Conservation (phyloP, 2,113 vertebrate species). For the Corythornis madagascariensis region DNA sequence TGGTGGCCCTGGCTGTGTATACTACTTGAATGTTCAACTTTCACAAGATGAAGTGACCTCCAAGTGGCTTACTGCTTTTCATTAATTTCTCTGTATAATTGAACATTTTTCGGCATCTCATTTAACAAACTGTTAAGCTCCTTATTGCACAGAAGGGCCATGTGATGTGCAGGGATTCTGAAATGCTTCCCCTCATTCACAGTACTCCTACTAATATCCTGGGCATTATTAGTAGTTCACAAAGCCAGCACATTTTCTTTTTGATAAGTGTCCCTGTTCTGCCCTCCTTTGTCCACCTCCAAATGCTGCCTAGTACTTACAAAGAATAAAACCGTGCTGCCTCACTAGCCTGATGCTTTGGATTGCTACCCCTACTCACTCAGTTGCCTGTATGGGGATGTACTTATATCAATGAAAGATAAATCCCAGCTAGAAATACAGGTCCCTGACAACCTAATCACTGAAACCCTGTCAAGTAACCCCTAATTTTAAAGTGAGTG, state of each 20-base stretch:
- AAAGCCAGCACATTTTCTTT: constrained; percentile 55
- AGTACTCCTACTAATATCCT: constrained; percentile 12
- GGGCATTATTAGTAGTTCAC: constrained; percentile 39
- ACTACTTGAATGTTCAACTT: neutral
- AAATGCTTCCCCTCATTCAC: constrained; percentile 45
- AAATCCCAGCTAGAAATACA: constrained; percentile 75
- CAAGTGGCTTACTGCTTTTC: constrained; percentile 55
- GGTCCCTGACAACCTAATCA: constrained; percentile 77
- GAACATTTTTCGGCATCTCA: constrained; percentile 53
- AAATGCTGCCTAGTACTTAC: constrained; percentile 36
- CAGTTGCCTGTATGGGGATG: constrained; percentile 41
- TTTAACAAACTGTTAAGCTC: constrained; percentile 67
- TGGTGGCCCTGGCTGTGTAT: neutral
- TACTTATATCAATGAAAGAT: constrained; percentile 71
- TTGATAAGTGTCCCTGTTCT: constrained; percentile 47
- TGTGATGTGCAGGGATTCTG: constrained; percentile 31
- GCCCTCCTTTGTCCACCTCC: constrained; percentile 51
- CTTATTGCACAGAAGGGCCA: constrained; percentile 61
- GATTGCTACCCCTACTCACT: constrained; percentile 28
- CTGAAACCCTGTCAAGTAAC: constrained; percentile 80
- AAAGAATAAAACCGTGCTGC: constrained; percentile 45
- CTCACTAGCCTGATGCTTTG: constrained; percentile 32
- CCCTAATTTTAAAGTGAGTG: constrained; percentile 82
- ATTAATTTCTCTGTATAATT: constrained; percentile 61
- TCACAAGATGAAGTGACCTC: constrained; percentile 59